Evolutionary conservation across 2,113 vertebrate genomes (phyloP).

Genomic region (Nicator chloris): DNA sequence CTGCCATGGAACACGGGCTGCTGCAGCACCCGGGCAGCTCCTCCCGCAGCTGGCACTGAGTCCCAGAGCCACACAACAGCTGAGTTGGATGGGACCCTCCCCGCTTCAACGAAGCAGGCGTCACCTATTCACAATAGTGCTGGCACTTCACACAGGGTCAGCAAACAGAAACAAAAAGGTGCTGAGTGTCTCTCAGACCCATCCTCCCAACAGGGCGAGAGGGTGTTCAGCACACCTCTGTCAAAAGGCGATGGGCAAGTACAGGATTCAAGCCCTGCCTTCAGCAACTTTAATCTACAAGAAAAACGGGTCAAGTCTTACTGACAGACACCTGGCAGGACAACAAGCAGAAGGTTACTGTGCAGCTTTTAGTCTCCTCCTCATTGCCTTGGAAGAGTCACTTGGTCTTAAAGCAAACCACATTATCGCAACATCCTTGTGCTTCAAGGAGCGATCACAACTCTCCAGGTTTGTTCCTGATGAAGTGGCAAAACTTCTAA

Average conservation of each 20-base stretch:
- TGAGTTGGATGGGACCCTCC: not conserved
- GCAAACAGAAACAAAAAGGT: not conserved
- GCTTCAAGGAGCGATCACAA: not conserved
- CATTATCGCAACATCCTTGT: not conserved
- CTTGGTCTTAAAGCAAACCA: not conserved
- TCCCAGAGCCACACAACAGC: not conserved
- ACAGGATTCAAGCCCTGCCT: not conserved
- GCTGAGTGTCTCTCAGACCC: not conserved
- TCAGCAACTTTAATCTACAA: not conserved
- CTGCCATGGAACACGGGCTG: rapidly evolving
- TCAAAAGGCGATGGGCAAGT: not conserved
- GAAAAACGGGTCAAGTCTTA: not conserved
- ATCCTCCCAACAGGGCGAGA: not conserved
- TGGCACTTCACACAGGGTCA: not conserved
- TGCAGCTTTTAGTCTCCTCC: not conserved
- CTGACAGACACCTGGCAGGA: not conserved
- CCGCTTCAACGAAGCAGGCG: not conserved
- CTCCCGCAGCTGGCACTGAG: rapidly evolving
- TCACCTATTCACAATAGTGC: not conserved
- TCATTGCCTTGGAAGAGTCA: not conserved
- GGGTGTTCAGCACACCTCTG: not conserved
- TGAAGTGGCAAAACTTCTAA: not conserved
- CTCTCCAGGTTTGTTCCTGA: not conserved
- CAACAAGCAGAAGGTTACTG: not conserved
- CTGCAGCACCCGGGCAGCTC: rapidly evolving